Base-by-base conservation (phyloP, 2,113 vertebrate species). In the Megaleporinus macrocephalus region DNA sequence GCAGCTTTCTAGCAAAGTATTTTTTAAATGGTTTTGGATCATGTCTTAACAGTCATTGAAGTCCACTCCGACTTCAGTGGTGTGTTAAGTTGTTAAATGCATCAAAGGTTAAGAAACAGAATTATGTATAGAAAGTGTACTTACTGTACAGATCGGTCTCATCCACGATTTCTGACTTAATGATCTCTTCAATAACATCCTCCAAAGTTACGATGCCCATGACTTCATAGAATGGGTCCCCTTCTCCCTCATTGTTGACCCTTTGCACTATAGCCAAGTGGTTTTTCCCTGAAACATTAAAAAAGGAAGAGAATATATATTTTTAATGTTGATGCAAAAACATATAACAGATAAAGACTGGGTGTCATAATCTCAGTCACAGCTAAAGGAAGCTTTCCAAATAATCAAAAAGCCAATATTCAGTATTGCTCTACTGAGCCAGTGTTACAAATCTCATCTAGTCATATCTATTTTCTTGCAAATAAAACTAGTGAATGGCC, bases 141-240 rank as follows among this genome's bases (percentile, higher is more conserved):
- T 86, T 94, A 99, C 97, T 98, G 86, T 96, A 99, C 47, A 99
- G 94, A 88, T 99, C 97, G 0, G 97, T 99, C 92, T 99, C 97
- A 68, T 99, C 97, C 90, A 99, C 95, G 84, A 99, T 99, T 93
- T 99, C 97, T 0, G 97, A 98, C 85, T 99, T 98, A 93, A 94
- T 94, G 89, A 94, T 94, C 77, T 94, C 93, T 55, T 94, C 93
- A 22, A 94, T 94, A 78, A 94, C 90, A 2, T 94, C 94, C 81
- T 94, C 94, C 86, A 94, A 88, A 9, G 94, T 94, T 79, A 94
- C 87, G 26, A 94, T 93, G 86, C 94, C 94, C 92, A 94, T 91
- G 66, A 94, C 89, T 77, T 94, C 94, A n/a, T 94, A 94, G 89
- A 94, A 94, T 22, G 94, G 94, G 81, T 94, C 94, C 26, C 94